Evolutionary conservation across 1,140 invertebrate species (phyloP).

Genomic region (Drosophila ficusphila): DNA sequence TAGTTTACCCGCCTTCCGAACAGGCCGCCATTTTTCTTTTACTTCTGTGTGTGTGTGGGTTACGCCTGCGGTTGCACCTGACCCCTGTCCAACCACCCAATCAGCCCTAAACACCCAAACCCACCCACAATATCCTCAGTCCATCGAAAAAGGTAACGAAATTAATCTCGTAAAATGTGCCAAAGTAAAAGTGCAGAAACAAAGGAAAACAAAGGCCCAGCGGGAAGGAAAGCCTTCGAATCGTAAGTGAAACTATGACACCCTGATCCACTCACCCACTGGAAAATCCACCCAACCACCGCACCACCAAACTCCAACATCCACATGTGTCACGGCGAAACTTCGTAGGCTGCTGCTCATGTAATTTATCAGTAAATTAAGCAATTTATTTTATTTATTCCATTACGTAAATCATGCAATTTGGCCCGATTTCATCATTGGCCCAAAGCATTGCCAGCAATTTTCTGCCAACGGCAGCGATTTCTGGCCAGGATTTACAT

Average conservation of each 20-base stretch:
- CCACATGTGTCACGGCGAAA: constrained; percentile 44
- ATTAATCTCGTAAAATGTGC: constrained; percentile 78
- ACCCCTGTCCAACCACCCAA: constrained; percentile 16
- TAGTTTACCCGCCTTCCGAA: constrained; percentile 66
- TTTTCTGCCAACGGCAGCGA: constrained; percentile 66
- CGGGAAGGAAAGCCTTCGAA: neutral
- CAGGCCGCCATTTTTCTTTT: constrained; percentile 1
- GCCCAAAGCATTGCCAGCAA: constrained; percentile 58
- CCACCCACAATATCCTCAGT: constrained; percentile 23
- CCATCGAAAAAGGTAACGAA: no score
- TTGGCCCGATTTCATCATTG: constrained; percentile 80
- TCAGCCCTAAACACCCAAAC: constrained; percentile 7
- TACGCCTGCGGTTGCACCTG: constrained; percentile 43
- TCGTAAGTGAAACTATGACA: constrained; percentile 35
- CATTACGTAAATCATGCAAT: constrained; percentile 84
- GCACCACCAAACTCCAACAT: no score
- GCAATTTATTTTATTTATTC: constrained; percentile 84
- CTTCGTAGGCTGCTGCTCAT: constrained; percentile 62
- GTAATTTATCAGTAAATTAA: constrained; percentile 84
- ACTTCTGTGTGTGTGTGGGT: constrained; percentile 18
- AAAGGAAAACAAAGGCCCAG: constrained; percentile 4
- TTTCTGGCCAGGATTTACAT: constrained; percentile 79
- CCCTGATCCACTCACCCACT: neutral
- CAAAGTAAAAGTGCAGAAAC: constrained; percentile 69
- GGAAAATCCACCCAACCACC: neutral